These are phyloP conservation scores for Acanthochromis polyacanthus DNA, from an alignment of 2,113 vertebrate species.

Conservation along the genomic window DNA sequence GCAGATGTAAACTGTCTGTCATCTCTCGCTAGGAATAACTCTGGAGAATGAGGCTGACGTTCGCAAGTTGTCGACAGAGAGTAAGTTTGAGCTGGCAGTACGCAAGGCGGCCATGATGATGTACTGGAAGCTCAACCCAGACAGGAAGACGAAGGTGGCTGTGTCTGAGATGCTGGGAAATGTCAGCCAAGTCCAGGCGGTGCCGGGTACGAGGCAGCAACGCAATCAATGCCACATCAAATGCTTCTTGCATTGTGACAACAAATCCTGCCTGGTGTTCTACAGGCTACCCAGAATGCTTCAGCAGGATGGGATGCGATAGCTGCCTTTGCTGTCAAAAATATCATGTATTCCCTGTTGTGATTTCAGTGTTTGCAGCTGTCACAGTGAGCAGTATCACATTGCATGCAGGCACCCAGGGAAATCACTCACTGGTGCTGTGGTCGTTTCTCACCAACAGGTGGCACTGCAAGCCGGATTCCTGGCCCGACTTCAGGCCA, in stretches of 20 bases:
- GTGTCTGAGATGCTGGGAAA: slow-evolving; percentile 95
- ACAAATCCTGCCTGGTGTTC: background rate
- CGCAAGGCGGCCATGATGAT: slow-evolving; percentile 95
- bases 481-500: slow-evolving; percentile 85
- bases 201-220: slow-evolving; percentile 80
- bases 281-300: background rate
- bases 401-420: slow-evolving; percentile 27
- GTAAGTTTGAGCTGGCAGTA: slow-evolving; percentile 92
- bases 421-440: slow-evolving; percentile 18
- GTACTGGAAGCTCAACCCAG: slow-evolving; percentile 97
- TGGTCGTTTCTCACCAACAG: slow-evolving; percentile 77
- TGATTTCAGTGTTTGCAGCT: slow-evolving; percentile 58
- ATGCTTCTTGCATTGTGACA: slow-evolving; percentile 13
- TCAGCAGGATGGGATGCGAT: background rate
- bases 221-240: background rate
- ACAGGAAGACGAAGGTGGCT: slow-evolving; percentile 91
- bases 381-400: slow-evolving; percentile 46
- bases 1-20: background rate
- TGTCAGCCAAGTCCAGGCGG: slow-evolving; percentile 89
- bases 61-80: slow-evolving; percentile 89
- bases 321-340: slow-evolving; percentile 7
- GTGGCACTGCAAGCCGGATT: slow-evolving; percentile 80
- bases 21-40: slow-evolving; percentile 88
- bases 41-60: slow-evolving; percentile 91
- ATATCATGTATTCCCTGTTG: slow-evolving; percentile 27